Conservation (phyloP, 2,113 vertebrate genomes). For the Rhinogobius similis region DNA sequence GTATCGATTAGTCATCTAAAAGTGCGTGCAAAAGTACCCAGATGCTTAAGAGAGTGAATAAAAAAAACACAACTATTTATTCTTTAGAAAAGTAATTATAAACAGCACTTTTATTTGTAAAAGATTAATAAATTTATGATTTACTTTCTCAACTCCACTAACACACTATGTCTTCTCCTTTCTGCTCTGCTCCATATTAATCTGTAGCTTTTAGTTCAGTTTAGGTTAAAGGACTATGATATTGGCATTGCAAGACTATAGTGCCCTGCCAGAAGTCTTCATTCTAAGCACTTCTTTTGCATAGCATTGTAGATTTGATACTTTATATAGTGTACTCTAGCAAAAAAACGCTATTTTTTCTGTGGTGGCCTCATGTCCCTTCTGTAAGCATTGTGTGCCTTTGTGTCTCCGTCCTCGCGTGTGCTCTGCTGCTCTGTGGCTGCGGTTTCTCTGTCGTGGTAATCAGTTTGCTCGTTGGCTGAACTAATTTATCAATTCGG, state of each 20-base stretch:
- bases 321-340: neutral
- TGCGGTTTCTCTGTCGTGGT: constrained; percentile 66
- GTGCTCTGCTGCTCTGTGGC: constrained; percentile 57
- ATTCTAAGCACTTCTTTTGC: neutral
- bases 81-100: too few relatives aligned
- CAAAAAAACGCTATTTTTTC: neutral
- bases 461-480: constrained; percentile 75
- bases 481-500: constrained; percentile 79
- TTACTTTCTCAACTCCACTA: too few relatives aligned
- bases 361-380: constrained; percentile 53
- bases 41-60: too few relatives aligned
- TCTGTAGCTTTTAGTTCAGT: too few relatives aligned
- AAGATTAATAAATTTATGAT: too few relatives aligned
- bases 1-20: too few relatives aligned
- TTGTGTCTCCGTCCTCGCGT: constrained; percentile 49
- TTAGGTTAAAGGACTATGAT: constrained; percentile 29
- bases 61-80: too few relatives aligned
- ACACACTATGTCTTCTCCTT: too few relatives aligned
- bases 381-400: constrained; percentile 39
- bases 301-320: neutral
- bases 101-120: too few relatives aligned
- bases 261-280: neutral
- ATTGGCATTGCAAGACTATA: neutral
- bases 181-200: too few relatives aligned
- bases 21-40: too few relatives aligned